These are phyloP conservation scores for Ailurus styani DNA, from an alignment of 2,113 vertebrate genomes.

Conservation along the genomic window DNA sequence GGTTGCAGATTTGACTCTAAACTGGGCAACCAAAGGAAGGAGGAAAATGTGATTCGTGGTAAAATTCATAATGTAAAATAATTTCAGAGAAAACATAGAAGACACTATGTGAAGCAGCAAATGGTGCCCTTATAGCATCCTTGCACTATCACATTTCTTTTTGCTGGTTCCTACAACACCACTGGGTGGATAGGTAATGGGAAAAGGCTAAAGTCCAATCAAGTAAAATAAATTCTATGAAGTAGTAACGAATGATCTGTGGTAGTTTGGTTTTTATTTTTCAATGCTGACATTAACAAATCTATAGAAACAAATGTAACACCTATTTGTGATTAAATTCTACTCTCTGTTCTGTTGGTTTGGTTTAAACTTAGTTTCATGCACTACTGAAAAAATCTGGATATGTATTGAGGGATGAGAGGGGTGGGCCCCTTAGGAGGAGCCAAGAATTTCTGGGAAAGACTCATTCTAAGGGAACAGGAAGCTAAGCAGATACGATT, in stretches of 20 bases:
- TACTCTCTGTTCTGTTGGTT: background rate
- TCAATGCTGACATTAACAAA: background rate
- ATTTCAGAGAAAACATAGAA: background rate
- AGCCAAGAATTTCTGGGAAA: constrained; percentile 7
- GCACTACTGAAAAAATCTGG: background rate
- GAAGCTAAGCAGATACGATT: constrained; percentile 26
- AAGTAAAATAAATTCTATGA: background rate
- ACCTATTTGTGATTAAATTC: background rate
- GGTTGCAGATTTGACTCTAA: background rate
- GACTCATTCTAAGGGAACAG: background rate
- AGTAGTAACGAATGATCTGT: background rate
- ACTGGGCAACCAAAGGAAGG: background rate
- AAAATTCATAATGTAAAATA: background rate
- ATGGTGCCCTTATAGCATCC: background rate
- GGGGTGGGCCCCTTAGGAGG: background rate
- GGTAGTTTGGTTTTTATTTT: background rate
- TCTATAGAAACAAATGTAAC: background rate
- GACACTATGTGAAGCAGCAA: background rate
- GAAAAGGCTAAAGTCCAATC: background rate
- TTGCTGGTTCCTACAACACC: background rate
- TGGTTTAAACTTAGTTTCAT: background rate
- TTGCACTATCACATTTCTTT: background rate
- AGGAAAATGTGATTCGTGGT: background rate
- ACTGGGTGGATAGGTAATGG: background rate
- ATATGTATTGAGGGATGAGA: background rate